These are phyloP conservation scores for Neomonachus schauinslandi DNA, from an alignment of 2,113 vertebrate genomes.

Conservation along the genomic window DNA sequence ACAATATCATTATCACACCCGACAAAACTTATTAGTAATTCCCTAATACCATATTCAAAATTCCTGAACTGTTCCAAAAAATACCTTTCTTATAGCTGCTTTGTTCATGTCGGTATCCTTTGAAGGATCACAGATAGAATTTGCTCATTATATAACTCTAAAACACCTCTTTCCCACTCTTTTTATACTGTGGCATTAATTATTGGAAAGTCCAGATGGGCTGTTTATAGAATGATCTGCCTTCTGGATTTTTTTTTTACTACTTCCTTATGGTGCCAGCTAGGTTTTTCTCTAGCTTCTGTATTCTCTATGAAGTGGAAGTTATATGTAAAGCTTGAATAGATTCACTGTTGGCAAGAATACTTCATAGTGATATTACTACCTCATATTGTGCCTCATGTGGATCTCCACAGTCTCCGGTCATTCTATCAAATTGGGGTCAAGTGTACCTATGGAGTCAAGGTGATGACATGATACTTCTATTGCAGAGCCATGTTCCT, in stretches of 20 bases:
- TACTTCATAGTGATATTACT: neutral
- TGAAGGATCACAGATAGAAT: neutral
- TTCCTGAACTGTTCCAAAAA: neutral
- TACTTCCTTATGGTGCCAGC: neutral
- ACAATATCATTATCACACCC: neutral
- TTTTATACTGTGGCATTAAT: neutral
- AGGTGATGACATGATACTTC: neutral
- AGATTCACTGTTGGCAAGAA: neutral
- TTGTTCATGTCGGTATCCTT: neutral
- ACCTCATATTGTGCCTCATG: neutral
- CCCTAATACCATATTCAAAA: neutral
- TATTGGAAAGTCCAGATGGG: neutral
- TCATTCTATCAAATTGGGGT: neutral
- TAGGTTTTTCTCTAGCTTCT: neutral
- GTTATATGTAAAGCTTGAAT: neutral
- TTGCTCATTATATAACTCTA: neutral
- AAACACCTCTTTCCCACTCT: neutral
- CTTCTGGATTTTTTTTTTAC: neutral
- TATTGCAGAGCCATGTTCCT: neutral
- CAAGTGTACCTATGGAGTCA: neutral
- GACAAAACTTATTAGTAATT: conserved; percentile 10
- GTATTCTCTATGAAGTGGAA: neutral
- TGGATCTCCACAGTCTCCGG: neutral
- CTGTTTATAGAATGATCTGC: neutral
- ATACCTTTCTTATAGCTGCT: neutral